phyloP scores from a whole-genome alignment of 2,797 vertebrate genomes.

The Melanotaenia trifasciata region DNA sequence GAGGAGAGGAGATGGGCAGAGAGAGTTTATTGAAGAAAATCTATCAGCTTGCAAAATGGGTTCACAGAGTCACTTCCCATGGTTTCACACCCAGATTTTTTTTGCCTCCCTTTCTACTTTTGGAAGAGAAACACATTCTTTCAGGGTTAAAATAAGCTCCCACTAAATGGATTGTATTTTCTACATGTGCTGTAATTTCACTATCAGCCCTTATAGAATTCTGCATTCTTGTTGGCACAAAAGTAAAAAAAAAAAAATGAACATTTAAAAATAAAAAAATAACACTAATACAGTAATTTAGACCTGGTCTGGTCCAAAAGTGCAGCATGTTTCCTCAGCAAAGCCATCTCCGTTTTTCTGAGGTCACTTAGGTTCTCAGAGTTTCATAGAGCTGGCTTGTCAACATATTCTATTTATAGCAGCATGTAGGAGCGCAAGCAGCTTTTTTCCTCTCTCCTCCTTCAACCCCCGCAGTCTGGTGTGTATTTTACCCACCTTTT shows the following conservation, averaged over 20 bases:
- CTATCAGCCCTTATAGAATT: too few species aligned
- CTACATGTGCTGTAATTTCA: too few species aligned
- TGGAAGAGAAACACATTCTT: too few species aligned
- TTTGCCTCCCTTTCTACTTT: background rate
- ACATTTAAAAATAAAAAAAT: too few species aligned
- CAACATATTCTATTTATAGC: conserved; percentile 60
- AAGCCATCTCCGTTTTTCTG: conserved; percentile 23
- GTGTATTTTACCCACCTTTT: conserved; percentile 24
- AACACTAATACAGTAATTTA: too few species aligned
- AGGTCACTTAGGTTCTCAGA: conserved; percentile 30
- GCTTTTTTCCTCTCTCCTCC: conserved; percentile 3
- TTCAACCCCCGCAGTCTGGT: conserved; percentile 20
- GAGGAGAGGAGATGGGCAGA: background rate
- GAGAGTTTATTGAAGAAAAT: background rate
- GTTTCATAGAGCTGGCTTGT: conserved; percentile 32
- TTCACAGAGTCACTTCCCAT: background rate
- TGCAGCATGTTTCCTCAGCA: conserved; percentile 22
- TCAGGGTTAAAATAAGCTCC: too few species aligned
- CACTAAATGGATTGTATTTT: too few species aligned
- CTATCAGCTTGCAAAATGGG: background rate
- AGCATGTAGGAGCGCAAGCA: conserved; percentile 19
- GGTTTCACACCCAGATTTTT: background rate
- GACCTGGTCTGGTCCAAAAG: background rate
- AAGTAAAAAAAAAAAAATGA: too few species aligned
- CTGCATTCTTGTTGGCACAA: too few species aligned